Conservation (phyloP, 2,888 invertebrate genomes). For the Folsomia candida region DNA sequence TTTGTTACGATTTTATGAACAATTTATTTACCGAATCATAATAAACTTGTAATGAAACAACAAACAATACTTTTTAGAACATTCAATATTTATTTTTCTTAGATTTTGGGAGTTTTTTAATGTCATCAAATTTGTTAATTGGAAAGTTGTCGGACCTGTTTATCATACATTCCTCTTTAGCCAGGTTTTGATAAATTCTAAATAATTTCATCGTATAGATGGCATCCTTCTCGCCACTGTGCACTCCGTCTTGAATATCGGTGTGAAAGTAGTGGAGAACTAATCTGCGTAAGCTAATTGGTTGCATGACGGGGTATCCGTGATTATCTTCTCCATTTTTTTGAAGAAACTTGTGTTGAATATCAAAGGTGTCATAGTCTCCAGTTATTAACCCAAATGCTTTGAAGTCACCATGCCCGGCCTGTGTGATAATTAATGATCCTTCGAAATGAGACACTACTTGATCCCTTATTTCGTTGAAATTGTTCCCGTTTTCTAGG, state of each 20-base stretch:
- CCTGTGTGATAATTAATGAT: neutral
- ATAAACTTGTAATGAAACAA: neutral
- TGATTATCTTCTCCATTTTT: neutral
- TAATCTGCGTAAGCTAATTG: neutral
- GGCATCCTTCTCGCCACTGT: neutral
- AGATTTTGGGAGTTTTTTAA: neutral
- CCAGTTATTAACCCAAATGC: neutral
- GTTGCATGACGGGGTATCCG: neutral
- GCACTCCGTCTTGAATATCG: neutral
- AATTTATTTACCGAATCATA: neutral
- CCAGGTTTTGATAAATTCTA: neutral
- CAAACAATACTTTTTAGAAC: too few relatives aligned
- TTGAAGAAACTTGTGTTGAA: neutral
- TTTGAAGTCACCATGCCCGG: neutral
- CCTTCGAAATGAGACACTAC: neutral
- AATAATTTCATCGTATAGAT: neutral
- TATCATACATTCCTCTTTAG: neutral
- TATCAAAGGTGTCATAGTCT: neutral
- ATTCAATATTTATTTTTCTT: neutral
- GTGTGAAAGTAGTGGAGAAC: neutral
- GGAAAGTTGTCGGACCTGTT: neutral
- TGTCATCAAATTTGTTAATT: neutral
- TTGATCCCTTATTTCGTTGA: neutral
- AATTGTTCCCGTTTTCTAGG: neutral
- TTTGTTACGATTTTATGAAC: neutral